Base-by-base conservation (phyloP, 2,113 vertebrate species). In the Bostrychus sinensis region DNA sequence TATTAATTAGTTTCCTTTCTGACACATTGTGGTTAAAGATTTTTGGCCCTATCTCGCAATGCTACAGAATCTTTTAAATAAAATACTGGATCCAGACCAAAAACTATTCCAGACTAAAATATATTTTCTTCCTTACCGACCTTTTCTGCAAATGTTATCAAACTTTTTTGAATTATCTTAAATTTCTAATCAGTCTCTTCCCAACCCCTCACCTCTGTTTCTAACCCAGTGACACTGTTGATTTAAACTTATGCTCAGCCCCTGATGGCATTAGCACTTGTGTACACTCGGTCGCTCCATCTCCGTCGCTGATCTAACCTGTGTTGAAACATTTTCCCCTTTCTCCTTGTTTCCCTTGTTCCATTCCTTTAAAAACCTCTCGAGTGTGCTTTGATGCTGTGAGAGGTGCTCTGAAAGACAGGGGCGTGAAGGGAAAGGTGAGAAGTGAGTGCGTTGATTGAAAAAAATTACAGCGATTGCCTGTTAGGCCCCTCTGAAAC, bases 371-470 rank as follows among this genome's bases (percentile, higher is more conserved):
- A 43, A 13, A 62, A 20, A 42, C 17, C n/a, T 17, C 0, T 13
- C 7, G 3, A 59, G 55, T 55, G 11, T 26, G 42, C 20, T 46
- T 41, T 63, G 46, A 25, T 37, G 48, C 61, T 41, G 14, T 3
- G 57, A 56, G 41, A 20, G 34, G 56, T 13, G 64, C 32, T 54
- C 39, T 75, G 45, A 67, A 30, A 43, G 53, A 23, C 22, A 3
- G 3, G 16, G 28, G 45, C 50, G 68, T 56, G 63, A 36, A 36
- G 23, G 25, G 43, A 28, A 56, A 32, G 42, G 60, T 22, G 65
- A 51, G 46, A 70, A 59, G 46, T 28, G 69, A 72, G 39, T 1
- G 37, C 20, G 64, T 36, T 63, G 64, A 72, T 23, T 50, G 64
- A 60, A 23, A 48, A 38, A 67, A 58, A 62, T 38, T 19, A 34